Base-by-base conservation (phyloP, 2,113 vertebrate genomes). In the Eretmodus cyanostictus region DNA sequence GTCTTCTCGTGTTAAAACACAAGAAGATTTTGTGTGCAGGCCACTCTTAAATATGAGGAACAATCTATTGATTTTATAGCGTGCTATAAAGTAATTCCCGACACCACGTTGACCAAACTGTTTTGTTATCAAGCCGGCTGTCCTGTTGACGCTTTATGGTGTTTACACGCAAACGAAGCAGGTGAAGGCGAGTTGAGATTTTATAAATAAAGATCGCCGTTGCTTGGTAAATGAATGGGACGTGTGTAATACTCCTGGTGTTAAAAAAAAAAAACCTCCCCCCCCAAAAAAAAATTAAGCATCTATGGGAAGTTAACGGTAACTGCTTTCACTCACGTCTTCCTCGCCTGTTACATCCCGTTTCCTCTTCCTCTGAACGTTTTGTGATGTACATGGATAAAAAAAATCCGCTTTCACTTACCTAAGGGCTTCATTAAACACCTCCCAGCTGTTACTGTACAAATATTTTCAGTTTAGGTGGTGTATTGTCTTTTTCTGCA, bases 101-200 rank as follows among this genome's bases (percentile, higher is more conserved):
- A 5, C n/a, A 85, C 85, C 86, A 84, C 86, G 49, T 54, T 90
- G 86, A 71, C n/a, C 55, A 11, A 22, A 63, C 19, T 71, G 36
- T 66, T 66, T 76, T 79, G 73, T 81, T 84, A n/a, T 87, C 4
- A 73, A 91, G 51, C 84, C 84, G 84, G 87, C 45, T 8, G 73
- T 68, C 79, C 53, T 3, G 29, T 73, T 59, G 22, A 19, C n/a
- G 29, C 49, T 59, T 27, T 6, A 27, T 27, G 31, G 55, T 79
- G 47, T 78, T 49, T 53, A 45, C 38, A n/a, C 79, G 40, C 9
- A 76, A 85, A 40, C 7, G 8, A 76, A 71, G 14, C 40, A 83
- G 9, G 82, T 51, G 29, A 51, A 31, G 8, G 7, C n/a, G 3
- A 9, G 38, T 8, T 9, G 17, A 49, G 16, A 10, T 42, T 42